Evolutionary conservation across 2,797 vertebrate genomes (phyloP).

Genomic region (Delichon dasypus): DNA sequence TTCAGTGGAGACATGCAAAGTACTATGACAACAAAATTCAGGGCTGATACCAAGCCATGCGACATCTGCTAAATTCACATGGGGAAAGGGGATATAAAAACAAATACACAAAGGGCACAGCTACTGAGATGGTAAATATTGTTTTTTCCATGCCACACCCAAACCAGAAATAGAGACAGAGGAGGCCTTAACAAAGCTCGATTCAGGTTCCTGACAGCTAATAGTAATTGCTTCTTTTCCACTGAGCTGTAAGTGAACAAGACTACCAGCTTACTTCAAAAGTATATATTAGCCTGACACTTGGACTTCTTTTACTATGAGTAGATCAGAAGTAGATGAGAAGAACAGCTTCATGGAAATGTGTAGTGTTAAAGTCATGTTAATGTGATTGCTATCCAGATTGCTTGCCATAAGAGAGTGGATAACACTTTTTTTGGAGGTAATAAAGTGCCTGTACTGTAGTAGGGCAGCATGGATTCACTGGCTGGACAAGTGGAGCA

Average conservation of each 20-base stretch:
- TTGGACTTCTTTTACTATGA: not conserved
- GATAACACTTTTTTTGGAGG: not conserved
- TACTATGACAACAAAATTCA: not conserved
- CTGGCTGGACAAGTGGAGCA: not conserved
- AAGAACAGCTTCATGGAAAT: not conserved
- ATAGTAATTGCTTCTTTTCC: not conserved
- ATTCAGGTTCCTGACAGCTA: constrained; percentile 6
- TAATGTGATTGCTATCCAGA: fast-evolving
- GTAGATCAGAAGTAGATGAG: not conserved
- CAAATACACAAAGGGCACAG: constrained; percentile 55
- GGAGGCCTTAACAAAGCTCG: constrained; percentile 43
- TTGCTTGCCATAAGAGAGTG: not conserved
- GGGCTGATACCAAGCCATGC: not conserved
- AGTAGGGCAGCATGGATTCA: not conserved
- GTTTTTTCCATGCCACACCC: constrained; percentile 69
- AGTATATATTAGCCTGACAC: not conserved
- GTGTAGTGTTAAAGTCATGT: not conserved
- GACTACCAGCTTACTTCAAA: not conserved
- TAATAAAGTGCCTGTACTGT: not conserved
- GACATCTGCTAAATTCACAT: constrained; percentile 56
- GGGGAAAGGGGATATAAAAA: constrained; percentile 41
- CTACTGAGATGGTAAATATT: constrained; percentile 71
- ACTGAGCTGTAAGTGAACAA: not conserved
- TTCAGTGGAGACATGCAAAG: not conserved
- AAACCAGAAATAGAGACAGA: constrained; percentile 65